Evolutionary conservation across 2,888 invertebrate species (phyloP).

Genomic region (Heteromyza rotundicornis): DNA sequence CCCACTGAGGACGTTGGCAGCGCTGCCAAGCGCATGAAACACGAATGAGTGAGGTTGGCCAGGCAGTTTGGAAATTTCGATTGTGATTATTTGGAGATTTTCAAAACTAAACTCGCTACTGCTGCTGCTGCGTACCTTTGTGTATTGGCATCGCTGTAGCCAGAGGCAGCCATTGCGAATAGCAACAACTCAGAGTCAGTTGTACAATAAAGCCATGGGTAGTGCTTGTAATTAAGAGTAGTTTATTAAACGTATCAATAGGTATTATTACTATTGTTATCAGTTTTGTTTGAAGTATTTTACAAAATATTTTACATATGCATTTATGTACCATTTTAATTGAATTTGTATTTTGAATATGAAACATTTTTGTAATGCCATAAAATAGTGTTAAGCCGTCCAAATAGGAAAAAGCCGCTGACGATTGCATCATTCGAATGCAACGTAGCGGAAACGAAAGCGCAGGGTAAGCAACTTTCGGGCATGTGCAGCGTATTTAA

Average conservation of each 20-base stretch:
- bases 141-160: conserved; percentile 11
- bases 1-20: conserved; percentile 38
- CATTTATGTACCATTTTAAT: no score
- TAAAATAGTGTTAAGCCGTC: conserved; percentile 37
- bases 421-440: not conserved
- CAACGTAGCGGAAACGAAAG: no score
- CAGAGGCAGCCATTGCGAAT: not conserved
- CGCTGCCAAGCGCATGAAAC: conserved; percentile 54
- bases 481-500: not conserved
- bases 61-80: not conserved
- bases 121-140: conserved; percentile 29
- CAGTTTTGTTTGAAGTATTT: no score
- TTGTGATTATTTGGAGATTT: not conserved
- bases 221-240: no score
- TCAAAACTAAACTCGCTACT: conserved; percentile 12
- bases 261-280: no score
- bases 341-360: not conserved
- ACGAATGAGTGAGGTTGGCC: conserved; percentile 49
- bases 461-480: not conserved
- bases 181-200: no score
- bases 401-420: conserved; percentile 19
- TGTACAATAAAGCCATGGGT: no score
- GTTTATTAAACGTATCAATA: no score
- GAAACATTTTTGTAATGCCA: conserved; percentile 24
- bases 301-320: no score